Evolutionary conservation across 2,888 invertebrate genomes (phyloP).

Genomic region (Dyspetes luteomarginatus): DNA sequence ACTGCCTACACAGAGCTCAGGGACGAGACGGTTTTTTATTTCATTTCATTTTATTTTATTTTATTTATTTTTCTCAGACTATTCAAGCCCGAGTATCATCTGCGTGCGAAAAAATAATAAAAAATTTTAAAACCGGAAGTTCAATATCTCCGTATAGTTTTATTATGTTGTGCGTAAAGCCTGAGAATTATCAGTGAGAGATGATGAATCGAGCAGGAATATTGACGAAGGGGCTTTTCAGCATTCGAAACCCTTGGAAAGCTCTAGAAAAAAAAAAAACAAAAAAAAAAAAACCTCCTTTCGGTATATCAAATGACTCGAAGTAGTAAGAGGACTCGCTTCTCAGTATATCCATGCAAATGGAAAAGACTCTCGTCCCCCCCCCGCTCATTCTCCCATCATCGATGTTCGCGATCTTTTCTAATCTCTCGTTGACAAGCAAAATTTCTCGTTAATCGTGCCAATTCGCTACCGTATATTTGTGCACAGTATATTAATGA

Average conservation of each 20-base stretch:
- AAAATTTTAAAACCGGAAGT: too few species aligned
- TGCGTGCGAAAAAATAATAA: too few species aligned
- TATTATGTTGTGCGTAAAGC: too few species aligned
- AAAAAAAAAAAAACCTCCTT: constrained; percentile 65
- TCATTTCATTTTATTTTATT: too few species aligned
- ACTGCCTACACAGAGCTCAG: too few species aligned
- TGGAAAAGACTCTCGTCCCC: too few species aligned
- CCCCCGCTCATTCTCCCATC: not conserved
- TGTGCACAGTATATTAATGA: constrained; percentile 9
- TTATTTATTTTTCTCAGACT: too few species aligned
- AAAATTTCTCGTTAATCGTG: constrained; percentile 5
- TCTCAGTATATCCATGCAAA: constrained; percentile 56
- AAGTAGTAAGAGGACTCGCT: constrained; percentile 64
- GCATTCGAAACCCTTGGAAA: not conserved
- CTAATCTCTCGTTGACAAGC: not conserved
- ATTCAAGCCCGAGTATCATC: too few species aligned
- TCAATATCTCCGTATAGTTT: too few species aligned
- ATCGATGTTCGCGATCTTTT: not conserved
- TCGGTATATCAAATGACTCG: constrained; percentile 68
- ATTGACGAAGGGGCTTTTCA: not conserved
- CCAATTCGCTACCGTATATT: not conserved
- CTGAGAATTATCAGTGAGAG: too few species aligned
- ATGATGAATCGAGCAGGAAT: not conserved
- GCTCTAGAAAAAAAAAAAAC: constrained; percentile 21
- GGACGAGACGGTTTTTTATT: too few species aligned